Evolutionary conservation across 2,797 vertebrate genomes (phyloP), one percentile per base, ranked within the genome.

Genomic region (Peromyscus eremicus): DNA sequence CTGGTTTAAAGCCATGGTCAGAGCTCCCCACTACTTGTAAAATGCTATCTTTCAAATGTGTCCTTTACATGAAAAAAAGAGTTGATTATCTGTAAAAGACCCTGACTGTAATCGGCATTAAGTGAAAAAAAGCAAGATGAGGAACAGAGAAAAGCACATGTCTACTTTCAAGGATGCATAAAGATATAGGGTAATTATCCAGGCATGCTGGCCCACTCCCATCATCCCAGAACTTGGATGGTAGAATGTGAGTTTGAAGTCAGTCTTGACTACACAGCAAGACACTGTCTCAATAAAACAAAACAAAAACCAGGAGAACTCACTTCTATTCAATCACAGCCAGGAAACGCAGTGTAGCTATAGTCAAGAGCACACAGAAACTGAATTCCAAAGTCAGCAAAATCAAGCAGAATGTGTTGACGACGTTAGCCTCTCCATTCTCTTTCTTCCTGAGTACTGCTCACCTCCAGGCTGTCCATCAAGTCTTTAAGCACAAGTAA

Each of bases 11-110:
- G 5, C 16, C 6, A 83, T 23, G 1, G 52, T 77, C 80, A 91
- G 4, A 91, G 13, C 14, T 73, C 87, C 3, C 17, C 0, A 14
- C 71, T 89, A 21, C 92, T 89, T 85, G 16, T 82, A 37, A 91
- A 80, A 73, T 75, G 3, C 43, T 89, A 66, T 52, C 23, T 96
- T 94, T 94, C 49, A 77, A 91, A 60, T 46, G 0, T 49, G 2
- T 71, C 6, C 83, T 88, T 90, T 83, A 79, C n/a, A 8, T 89
- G 1, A 52, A 52, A 96, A 98, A 89, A 6, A 80, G n/a, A 16
- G 1, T 17, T 5, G 66, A 4, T 1, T 81, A 70, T 64, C 57
- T 97, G 0, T 34, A 25, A 0, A 89, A 88, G 1, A 87, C 43
- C 1, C 23, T 94, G 46, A 89, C 13, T 79, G 1, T 0, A 17